Conservation (phyloP, 1,140 invertebrate species). For the Tigriopus japonicus region DNA sequence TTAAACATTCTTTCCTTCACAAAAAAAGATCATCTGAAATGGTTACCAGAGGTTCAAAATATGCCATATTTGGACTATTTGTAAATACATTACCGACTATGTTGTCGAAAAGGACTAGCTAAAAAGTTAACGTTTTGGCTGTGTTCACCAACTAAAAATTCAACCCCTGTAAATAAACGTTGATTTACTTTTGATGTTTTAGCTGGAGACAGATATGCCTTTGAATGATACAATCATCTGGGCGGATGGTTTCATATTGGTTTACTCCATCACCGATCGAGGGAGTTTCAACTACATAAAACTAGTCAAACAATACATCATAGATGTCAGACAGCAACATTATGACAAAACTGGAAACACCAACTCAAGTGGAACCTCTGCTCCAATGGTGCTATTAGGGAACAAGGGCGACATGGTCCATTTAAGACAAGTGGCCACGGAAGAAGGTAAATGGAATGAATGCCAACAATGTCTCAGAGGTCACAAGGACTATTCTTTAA, state of each 20-base stretch:
- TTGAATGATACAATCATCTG: slow-evolving; percentile 27
- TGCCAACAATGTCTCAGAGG: background rate
- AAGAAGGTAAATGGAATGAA: slow-evolving; percentile 39
- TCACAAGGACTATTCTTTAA: background rate
- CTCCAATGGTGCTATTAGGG: slow-evolving; percentile 53
- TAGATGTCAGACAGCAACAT: slow-evolving; percentile 27
- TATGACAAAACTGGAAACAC: slow-evolving; percentile 16
- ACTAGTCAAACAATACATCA: slow-evolving; percentile 44
- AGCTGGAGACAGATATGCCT: background rate
- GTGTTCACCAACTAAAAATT: no score
- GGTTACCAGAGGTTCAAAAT: no score
- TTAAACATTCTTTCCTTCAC: no score
- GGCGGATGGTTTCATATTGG: slow-evolving; percentile 69
- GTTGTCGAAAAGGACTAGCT: no score
- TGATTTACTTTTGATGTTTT: no score
- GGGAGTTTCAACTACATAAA: slow-evolving; percentile 63
- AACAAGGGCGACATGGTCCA: slow-evolving; percentile 86
- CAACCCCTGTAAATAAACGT: no score
- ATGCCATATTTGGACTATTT: no score
- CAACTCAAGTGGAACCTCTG: background rate
- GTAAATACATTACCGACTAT: no score
- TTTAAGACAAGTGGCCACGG: slow-evolving; percentile 61
- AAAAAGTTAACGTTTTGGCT: no score
- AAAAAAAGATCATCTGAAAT: no score
- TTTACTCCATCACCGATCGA: slow-evolving; percentile 77